Evolutionary conservation across 2,888 invertebrate genomes (phyloP).

Genomic region (Ornithoptera priamus): DNA sequence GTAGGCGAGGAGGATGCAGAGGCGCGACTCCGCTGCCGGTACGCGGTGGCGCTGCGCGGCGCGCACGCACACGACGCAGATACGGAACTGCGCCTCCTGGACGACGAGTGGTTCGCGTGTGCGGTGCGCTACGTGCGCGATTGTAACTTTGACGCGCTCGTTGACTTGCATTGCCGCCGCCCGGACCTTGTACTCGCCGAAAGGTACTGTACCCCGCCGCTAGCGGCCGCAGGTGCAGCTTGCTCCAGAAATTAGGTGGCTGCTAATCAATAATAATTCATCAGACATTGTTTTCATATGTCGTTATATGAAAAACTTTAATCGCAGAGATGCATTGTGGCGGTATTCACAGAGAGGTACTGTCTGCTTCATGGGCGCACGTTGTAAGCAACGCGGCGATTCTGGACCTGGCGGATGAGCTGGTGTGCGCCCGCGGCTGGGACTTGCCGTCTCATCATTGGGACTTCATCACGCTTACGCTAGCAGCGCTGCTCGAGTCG

Average conservation of each 20-base stretch:
- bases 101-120: conserved; percentile 14
- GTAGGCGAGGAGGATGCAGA: not conserved
- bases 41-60: conserved; percentile 25
- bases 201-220: conserved; percentile 45
- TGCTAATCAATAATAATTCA: too few species aligned
- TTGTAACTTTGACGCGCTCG: conserved; percentile 51
- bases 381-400: conserved; percentile 44
- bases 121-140: conserved; percentile 4
- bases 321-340: too few species aligned
- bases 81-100: conserved; percentile 4
- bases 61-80: conserved; percentile 25
- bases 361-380: conserved; percentile 35
- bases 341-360: conserved; percentile 35
- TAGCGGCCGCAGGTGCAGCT: too few species aligned
- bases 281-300: too few species aligned
- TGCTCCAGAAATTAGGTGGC: too few species aligned
- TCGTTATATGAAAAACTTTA: too few species aligned
- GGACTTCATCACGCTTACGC: conserved; percentile 87
- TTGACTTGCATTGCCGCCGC: conserved; percentile 52
- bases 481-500: conserved; percentile 84
- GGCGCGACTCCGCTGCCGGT: conserved; percentile 20
- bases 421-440: conserved; percentile 48
- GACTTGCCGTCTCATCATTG: conserved; percentile 77
- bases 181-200: conserved; percentile 67
- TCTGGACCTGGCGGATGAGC: conserved; percentile 39